phyloP scores from a whole-genome alignment of 2,113 vertebrate species.

The Penelope pileata region DNA sequence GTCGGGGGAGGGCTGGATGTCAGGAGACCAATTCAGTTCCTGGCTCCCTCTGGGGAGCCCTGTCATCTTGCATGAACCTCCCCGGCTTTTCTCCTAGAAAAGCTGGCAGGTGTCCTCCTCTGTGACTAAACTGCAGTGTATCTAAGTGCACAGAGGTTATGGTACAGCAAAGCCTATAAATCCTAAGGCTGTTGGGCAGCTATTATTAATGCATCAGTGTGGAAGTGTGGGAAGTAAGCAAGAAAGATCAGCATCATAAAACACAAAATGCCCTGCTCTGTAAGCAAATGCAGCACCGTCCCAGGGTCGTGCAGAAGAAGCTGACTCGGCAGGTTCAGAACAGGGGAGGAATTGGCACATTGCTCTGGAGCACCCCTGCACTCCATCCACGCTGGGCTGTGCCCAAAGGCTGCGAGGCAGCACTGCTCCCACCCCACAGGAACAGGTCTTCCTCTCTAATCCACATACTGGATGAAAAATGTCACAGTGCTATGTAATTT shows the following conservation, averaged over 20 bases:
- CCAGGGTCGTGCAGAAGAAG: not conserved
- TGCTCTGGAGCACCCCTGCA: not conserved
- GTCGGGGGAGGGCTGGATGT: not conserved
- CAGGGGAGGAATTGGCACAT: not conserved
- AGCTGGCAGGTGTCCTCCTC: not conserved
- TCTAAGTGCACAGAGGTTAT: not conserved
- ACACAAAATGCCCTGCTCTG: not conserved
- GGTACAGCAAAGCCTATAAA: not conserved
- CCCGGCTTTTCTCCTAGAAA: not conserved
- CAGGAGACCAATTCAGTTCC: not conserved
- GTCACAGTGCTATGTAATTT: not conserved
- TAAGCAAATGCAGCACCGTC: not conserved
- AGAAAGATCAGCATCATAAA: not conserved
- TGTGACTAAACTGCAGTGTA: not conserved
- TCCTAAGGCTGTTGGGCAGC: not conserved
- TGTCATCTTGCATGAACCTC: not conserved
- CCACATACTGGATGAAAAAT: not conserved
- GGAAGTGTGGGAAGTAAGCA: not conserved
- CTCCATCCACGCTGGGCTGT: not conserved
- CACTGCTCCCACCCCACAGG: rapidly evolving
- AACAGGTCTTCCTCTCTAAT: not conserved
- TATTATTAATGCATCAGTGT: not conserved
- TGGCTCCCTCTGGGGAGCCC: not conserved
- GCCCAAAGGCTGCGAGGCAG: not conserved
- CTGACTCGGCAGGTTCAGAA: not conserved